Evolutionary conservation across 1,140 invertebrate species (phyloP), one percentile per base, ranked within the genome.

Genomic region (Philopotamus ludificatus): DNA sequence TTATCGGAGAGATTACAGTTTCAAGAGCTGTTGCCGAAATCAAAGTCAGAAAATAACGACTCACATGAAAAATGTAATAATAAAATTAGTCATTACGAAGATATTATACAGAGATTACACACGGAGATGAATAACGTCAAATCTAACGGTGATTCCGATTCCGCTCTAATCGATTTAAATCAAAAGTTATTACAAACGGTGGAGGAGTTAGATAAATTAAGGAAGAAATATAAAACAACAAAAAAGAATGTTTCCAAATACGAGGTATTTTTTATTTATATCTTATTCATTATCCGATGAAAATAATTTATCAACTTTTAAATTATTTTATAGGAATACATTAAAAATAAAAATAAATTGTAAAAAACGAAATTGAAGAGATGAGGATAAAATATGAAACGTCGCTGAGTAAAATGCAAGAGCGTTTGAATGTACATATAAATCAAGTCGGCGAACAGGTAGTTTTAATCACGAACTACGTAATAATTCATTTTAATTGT

Each of bases 231-330:
- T 66, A 81, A 79, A 67, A 80, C 80, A 61, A 80, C 78, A 3
- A 84, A 84, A 69, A 81, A 80, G 68, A 83, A 81, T 3, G 79
- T 80, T 10, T 73, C 75, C n/a, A 83, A 82, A 67, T 84, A 84
- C 73, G 84, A 83, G 76, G 80, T 81, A 68, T n/a, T 53, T 57
- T 4, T n/a, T 39, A 54, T 39, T 66, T 51, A 63, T 50, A 59
- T 62, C 59, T 51, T 23, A 44, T 9, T 60, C 7, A 62, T 51
- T 57, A n/a, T 18, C 18, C 18, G 15, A 26, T 18, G 20, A 3
- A 25, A 54, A 54, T n/a, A n/a, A 25, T 34, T 8, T 54, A 18
- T 57, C 3, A 15, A 15, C 44, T 20, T 47, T 15, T 47, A 7
- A 20, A 47, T 47, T 57, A 18, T 63, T 71, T 60, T 51, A 50